Percentiles rank a stretch among this genome's conserved stretches.
These are phyloP conservation scores for Eupithecia vulgata DNA, from an alignment of 2,888 invertebrate genomes.

Conservation along the genomic window DNA sequence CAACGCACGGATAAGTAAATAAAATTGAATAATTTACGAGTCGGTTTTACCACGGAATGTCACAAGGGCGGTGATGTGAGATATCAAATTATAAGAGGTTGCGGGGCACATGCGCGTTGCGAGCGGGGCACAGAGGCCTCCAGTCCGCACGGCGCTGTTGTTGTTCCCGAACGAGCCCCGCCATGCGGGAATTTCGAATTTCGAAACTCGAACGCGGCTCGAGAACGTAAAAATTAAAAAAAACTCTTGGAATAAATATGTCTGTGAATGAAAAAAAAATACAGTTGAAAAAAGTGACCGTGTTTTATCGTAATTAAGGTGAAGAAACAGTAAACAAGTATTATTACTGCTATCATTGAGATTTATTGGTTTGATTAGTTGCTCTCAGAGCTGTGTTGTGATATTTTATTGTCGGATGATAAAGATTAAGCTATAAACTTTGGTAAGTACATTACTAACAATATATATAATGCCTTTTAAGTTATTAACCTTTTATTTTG, in stretches of 20 bases:
- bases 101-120: slow-evolving; percentile 71
- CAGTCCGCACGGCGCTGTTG: slow-evolving; percentile 73
- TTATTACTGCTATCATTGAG: slow-evolving; percentile 49
- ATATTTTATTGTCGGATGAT: slow-evolving; percentile 54
- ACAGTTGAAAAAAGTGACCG: slow-evolving; percentile 42
- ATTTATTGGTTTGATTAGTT: slow-evolving; percentile 51
- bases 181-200: slow-evolving; percentile 58
- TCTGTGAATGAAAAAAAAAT: slow-evolving; percentile 36
- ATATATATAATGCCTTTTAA: slow-evolving; percentile 3
- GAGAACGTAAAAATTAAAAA: slow-evolving; percentile 43
- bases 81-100: slow-evolving; percentile 81
- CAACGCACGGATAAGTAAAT: slow-evolving; percentile 71
- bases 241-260: slow-evolving; percentile 44
- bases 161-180: slow-evolving; percentile 65
- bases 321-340: slow-evolving; percentile 47
- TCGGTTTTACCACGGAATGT: slow-evolving; percentile 78
- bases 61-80: slow-evolving; percentile 78
- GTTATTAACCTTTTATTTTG: not conserved
- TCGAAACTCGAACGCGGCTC: slow-evolving; percentile 61
- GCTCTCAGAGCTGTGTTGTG: slow-evolving; percentile 54
- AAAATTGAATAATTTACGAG: slow-evolving; percentile 80
- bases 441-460: slow-evolving; percentile 51
- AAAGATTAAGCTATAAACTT: slow-evolving; percentile 42
- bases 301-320: slow-evolving; percentile 33
- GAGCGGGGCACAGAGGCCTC: slow-evolving; percentile 54